Conservation (phyloP, 2,888 invertebrate genomes). For the Acholoe squamosa region DNA sequence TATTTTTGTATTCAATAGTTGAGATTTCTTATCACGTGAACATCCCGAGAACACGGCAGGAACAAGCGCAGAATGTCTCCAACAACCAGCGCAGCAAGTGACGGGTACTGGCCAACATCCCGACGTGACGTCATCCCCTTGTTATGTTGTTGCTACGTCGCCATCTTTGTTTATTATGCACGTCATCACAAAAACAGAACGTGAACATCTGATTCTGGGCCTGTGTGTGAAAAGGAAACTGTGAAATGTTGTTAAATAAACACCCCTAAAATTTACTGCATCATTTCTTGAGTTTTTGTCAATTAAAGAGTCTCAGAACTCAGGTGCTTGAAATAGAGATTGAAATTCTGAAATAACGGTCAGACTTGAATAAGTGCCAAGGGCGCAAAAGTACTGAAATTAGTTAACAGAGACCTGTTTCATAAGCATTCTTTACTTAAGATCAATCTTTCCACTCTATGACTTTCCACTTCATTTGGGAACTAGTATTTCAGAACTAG, state of each 20-base stretch:
- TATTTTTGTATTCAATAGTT: constrained; percentile 2
- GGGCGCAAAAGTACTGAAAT: too few relatives aligned
- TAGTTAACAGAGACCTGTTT: too few relatives aligned
- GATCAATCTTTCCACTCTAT: too few relatives aligned
- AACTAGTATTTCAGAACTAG: too few relatives aligned
- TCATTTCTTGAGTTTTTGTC: neutral
- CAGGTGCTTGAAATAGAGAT: too few relatives aligned
- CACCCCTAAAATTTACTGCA: constrained; percentile 7
- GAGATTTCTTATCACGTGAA: neutral
- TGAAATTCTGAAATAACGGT: too few relatives aligned
- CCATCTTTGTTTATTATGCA: neutral
- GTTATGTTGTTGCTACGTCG: neutral
- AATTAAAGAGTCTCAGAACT: neutral
- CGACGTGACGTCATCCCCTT: constrained; percentile 30
- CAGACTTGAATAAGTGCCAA: too few relatives aligned
- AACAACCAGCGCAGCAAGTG: neutral
- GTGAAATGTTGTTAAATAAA: neutral
- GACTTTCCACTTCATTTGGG: too few relatives aligned
- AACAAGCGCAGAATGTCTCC: neutral
- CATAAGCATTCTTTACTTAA: too few relatives aligned
- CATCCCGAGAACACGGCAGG: constrained; percentile 8
- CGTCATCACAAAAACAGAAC: neutral
- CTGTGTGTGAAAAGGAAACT: neutral
- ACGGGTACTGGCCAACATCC: neutral
- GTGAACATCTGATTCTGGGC: neutral